A percentile compares a stretch with the other conserved stretches of the same genome.
Conservation (phyloP, 2,113 vertebrate genomes). For the Catharus minimus region DNA sequence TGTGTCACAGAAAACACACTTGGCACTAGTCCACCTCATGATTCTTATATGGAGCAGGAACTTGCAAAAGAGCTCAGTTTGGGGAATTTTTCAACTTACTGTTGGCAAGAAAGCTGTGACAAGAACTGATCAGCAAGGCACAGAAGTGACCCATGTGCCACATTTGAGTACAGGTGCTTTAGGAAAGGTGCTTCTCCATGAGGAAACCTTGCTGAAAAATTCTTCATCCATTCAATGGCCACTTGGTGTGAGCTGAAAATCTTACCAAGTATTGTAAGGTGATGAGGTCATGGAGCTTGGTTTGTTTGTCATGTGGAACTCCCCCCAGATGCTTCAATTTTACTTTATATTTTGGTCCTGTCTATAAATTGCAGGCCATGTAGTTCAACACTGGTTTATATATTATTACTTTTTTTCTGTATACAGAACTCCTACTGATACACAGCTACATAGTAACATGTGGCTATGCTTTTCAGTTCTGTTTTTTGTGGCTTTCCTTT, state of each 20-base stretch:
- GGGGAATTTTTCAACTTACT: background rate
- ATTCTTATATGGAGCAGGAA: background rate
- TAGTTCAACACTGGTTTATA: rapidly evolving
- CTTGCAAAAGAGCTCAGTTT: background rate
- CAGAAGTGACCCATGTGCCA: background rate
- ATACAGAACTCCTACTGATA: background rate
- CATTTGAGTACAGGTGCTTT: background rate
- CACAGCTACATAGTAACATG: background rate
- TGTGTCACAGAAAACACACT: background rate
- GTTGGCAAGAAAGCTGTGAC: background rate
- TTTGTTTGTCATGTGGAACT: background rate
- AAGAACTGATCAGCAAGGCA: background rate
- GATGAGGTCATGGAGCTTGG: background rate
- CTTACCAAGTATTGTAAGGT: background rate
- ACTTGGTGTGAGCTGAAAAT: background rate
- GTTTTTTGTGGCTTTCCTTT: conserved; percentile 4
- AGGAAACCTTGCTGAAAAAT: background rate
- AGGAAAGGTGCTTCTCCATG: background rate
- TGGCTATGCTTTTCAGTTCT: background rate
- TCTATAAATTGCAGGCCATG: background rate
- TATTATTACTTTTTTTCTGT: background rate
- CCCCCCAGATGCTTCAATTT: background rate
- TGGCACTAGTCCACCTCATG: background rate
- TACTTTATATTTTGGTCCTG: background rate
- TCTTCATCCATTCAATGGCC: rapidly evolving